These are phyloP conservation scores for Rhagoletis pomonella DNA, from an alignment of 1,140 invertebrate genomes.

Conservation along the genomic window DNA sequence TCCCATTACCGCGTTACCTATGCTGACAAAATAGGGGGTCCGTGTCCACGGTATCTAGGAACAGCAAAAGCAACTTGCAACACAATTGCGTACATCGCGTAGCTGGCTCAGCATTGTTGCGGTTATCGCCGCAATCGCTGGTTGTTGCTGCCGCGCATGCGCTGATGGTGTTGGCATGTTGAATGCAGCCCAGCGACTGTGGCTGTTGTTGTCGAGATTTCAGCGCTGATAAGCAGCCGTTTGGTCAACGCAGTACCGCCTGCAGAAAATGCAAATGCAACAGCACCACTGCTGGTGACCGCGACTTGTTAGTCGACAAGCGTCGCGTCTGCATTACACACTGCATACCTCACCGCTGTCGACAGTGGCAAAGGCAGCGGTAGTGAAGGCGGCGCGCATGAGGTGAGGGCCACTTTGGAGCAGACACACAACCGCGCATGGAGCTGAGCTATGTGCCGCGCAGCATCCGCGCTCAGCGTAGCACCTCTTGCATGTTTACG, in stretches of 20 bases:
- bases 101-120: background rate
- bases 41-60: background rate
- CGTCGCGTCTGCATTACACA: background rate
- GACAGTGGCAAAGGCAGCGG: background rate
- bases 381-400: background rate
- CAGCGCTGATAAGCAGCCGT: slow-evolving; percentile 19
- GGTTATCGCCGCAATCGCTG: slow-evolving; percentile 22
- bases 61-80: slow-evolving; percentile 28
- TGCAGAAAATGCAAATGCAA: slow-evolving; percentile 30
- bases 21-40: background rate
- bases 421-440: background rate
- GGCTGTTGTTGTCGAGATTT: slow-evolving; percentile 36
- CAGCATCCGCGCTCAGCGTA: background rate
- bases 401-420: background rate
- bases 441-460: background rate
- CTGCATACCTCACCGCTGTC: background rate
- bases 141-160: background rate
- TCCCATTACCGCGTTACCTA: slow-evolving; percentile 7
- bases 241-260: slow-evolving; percentile 18
- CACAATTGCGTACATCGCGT: slow-evolving; percentile 1
- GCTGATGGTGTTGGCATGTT: slow-evolving; percentile 46
- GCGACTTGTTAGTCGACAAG: background rate
- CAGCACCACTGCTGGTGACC: background rate
- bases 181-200: background rate
- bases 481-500: background rate